phyloP scores from a whole-genome alignment of 2,888 invertebrate species.

The Cenopis cana region DNA sequence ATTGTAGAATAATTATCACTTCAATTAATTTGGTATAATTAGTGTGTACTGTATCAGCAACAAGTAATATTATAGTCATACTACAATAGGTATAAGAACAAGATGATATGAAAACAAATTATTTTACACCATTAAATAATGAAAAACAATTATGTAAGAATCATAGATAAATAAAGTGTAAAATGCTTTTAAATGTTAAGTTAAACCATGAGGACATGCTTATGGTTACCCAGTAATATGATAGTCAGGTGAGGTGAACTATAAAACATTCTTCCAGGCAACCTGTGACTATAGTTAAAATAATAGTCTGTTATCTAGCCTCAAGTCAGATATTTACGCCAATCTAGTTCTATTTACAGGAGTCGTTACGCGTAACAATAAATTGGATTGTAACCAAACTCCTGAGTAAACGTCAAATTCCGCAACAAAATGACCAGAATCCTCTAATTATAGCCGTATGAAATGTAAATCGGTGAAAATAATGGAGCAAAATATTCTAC shows the following conservation, averaged over 20 bases:
- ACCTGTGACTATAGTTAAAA: constrained; percentile 16
- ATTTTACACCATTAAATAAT: not conserved
- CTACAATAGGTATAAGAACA: no score
- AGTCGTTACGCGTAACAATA: constrained; percentile 37
- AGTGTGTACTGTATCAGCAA: not conserved
- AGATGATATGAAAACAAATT: not conserved
- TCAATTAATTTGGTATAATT: not conserved
- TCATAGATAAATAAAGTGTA: not conserved
- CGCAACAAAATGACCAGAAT: constrained; percentile 76
- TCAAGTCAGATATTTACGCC: constrained; percentile 29
- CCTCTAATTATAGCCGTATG: constrained; percentile 82
- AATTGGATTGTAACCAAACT: constrained; percentile 65
- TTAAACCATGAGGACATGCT: not conserved
- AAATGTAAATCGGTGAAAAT: constrained; percentile 82
- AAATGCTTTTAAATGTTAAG: not conserved
- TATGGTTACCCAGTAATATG: not conserved
- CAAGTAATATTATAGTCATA: not conserved
- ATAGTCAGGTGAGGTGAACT: constrained; percentile 1
- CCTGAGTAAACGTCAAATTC: constrained; percentile 71
- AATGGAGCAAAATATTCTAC: constrained; percentile 79
- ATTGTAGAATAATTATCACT: not conserved
- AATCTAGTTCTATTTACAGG: constrained; percentile 39
- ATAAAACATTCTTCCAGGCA: constrained; percentile 8
- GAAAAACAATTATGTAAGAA: constrained; percentile 3
- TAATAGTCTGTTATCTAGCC: constrained; percentile 10